These are phyloP conservation scores for Matsumurasca onukii DNA, from an alignment of 1,140 invertebrate genomes.

Conservation along the genomic window DNA sequence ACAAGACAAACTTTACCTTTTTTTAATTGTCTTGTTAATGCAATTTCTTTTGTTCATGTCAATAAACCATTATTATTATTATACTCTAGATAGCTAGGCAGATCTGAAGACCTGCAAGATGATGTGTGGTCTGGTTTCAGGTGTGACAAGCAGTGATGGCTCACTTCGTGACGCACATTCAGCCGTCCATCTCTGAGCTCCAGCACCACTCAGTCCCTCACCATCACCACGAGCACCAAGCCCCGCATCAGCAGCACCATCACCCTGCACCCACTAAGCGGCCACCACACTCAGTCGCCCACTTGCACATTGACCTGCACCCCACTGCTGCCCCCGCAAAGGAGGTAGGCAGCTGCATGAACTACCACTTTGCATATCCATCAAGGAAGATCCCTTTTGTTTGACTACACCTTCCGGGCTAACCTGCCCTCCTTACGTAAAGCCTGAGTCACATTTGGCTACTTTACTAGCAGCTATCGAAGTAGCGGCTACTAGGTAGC, in stretches of 20 bases:
- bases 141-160: constrained; percentile 36
- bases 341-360: background rate
- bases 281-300: constrained; percentile 29
- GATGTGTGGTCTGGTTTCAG: background rate
- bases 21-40: background rate
- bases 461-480: too few species aligned
- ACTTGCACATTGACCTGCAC: constrained; percentile 9
- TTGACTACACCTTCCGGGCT: too few species aligned
- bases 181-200: constrained; percentile 44
- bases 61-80: background rate
- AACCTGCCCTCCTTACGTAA: too few species aligned
- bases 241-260: constrained; percentile 32
- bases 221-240: constrained; percentile 23
- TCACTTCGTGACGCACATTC: constrained; percentile 44
- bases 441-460: too few species aligned
- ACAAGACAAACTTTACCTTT: too few species aligned
- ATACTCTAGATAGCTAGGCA: too few species aligned
- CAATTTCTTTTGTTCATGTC: too few species aligned
- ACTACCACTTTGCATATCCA: too few species aligned
- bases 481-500: too few species aligned
- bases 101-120: too few species aligned
- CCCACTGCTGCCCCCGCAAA: constrained; percentile 4
- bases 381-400: too few species aligned
- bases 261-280: constrained; percentile 29
- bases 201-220: constrained; percentile 33